phyloP scores from a whole-genome alignment of 2,113 vertebrate species.

The Colossoma macropomum region DNA sequence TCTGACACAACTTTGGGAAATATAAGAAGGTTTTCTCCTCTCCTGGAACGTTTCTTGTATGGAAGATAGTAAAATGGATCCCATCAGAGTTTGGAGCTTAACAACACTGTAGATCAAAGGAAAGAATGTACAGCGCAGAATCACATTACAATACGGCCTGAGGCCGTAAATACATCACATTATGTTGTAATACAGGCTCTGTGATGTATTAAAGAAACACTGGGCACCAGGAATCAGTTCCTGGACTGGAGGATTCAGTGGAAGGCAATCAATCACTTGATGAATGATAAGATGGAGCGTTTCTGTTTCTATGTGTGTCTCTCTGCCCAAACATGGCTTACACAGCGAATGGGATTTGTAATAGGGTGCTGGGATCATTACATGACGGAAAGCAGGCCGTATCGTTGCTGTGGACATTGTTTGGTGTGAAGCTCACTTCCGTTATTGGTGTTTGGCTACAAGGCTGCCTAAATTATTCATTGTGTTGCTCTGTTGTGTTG shows the following conservation, averaged over 20 bases:
- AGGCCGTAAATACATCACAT: background rate
- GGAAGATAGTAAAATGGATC: background rate
- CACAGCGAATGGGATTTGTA: background rate
- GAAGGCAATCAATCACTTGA: background rate
- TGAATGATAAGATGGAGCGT: background rate
- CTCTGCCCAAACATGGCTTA: background rate
- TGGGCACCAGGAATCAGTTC: background rate
- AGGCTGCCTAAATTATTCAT: slow-evolving; percentile 21
- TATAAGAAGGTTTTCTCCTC: background rate
- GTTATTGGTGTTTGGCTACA: background rate
- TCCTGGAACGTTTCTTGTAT: background rate
- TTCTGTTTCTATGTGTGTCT: background rate
- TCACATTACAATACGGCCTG: background rate
- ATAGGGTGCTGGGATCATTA: background rate
- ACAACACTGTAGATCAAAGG: background rate
- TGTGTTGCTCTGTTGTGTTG: slow-evolving; percentile 25
- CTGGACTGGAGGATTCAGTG: background rate
- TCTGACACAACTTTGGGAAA: background rate
- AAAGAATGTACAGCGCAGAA: background rate
- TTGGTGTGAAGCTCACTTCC: background rate
- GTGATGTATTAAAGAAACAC: background rate
- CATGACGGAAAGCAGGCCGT: background rate
- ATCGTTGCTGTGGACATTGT: background rate
- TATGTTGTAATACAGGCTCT: slow-evolving; percentile 2
- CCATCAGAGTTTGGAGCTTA: background rate